Evolutionary conservation across 2,888 invertebrate species (phyloP).

Genomic region (Ennomos erosarius): DNA sequence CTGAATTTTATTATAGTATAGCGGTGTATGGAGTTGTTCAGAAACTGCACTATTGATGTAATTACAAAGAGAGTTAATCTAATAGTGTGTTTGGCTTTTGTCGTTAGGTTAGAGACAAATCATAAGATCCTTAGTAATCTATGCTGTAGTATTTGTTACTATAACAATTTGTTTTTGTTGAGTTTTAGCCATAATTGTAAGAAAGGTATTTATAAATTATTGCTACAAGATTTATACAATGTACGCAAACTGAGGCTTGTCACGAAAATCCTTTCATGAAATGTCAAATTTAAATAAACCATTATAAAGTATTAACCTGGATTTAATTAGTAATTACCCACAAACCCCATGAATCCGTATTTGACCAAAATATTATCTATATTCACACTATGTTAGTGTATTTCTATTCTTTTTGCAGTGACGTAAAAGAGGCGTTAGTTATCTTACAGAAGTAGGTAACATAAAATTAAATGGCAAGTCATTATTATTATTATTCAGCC

Average conservation of each 20-base stretch:
- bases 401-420: background rate
- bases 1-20: slow-evolving; percentile 17
- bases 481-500: no score
- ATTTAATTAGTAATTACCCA: slow-evolving; percentile 42
- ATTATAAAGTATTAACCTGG: slow-evolving; percentile 56
- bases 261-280: slow-evolving; percentile 82
- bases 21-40: slow-evolving; percentile 36
- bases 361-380: background rate
- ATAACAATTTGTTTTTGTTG: slow-evolving; percentile 81
- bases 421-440: no score
- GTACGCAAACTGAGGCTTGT: slow-evolving; percentile 83
- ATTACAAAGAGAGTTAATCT: slow-evolving; percentile 60
- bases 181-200: slow-evolving; percentile 80
- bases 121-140: slow-evolving; percentile 68
- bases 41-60: slow-evolving; percentile 35
- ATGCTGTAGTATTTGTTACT: slow-evolving; percentile 74
- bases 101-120: slow-evolving; percentile 79
- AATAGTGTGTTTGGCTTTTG: slow-evolving; percentile 79
- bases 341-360: background rate
- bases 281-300: slow-evolving; percentile 84
- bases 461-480: no score
- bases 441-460: no score
- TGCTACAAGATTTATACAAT: slow-evolving; percentile 77
- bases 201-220: slow-evolving; percentile 78
- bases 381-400: background rate